Evolutionary conservation across 2,888 invertebrate genomes (phyloP).

Genomic region (Furcula furcula): DNA sequence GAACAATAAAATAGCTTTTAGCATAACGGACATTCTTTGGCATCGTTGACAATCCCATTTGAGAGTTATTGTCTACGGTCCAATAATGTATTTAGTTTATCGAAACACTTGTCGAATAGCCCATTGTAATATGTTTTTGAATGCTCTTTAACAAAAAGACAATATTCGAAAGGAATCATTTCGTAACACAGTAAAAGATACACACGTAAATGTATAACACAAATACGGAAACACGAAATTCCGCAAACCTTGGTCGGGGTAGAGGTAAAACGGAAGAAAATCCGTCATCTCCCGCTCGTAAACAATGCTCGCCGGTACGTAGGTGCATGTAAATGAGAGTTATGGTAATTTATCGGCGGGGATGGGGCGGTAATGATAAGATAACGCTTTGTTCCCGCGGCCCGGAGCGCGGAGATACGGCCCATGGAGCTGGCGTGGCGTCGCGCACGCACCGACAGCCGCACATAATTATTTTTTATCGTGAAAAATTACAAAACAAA

Average conservation of each 20-base stretch:
- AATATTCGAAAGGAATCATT: background rate
- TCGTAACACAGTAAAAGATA: background rate
- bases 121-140: too few relatives aligned
- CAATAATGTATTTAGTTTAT: constrained; percentile 19
- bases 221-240: constrained; percentile 24
- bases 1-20: constrained; percentile 33
- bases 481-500: constrained; percentile 52
- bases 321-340: constrained; percentile 76
- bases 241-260: constrained; percentile 33
- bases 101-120: constrained; percentile 8
- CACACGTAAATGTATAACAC: background rate
- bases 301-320: constrained; percentile 65
- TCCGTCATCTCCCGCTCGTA: constrained; percentile 74
- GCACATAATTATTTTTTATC: constrained; percentile 36
- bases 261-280: constrained; percentile 73
- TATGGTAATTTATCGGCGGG: constrained; percentile 74
- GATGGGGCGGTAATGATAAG: constrained; percentile 71
- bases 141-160: too few relatives aligned
- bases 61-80: constrained; percentile 16
- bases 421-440: constrained; percentile 29
- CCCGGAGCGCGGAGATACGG: constrained; percentile 72
- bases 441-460: constrained; percentile 24
- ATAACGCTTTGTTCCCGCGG: constrained; percentile 64
- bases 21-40: constrained; percentile 32
- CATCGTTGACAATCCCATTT: constrained; percentile 19